A percentile compares a stretch with the other conserved stretches of the same genome.
phyloP scores from a whole-genome alignment of 1,140 invertebrate genomes.

The Hesperophylax magnus region DNA sequence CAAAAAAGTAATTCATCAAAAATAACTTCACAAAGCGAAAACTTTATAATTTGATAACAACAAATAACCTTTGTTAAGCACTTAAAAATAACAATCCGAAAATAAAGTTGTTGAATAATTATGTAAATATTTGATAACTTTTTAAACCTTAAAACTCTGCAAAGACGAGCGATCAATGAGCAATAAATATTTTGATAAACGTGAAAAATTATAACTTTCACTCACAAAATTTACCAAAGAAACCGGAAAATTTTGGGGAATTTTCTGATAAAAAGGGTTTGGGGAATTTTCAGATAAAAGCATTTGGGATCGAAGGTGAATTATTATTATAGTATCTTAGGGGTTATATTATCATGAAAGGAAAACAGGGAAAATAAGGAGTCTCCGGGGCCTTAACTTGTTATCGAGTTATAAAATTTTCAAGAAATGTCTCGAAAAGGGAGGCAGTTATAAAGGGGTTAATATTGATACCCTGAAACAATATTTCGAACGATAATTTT shows the following conservation, averaged over 20 bases:
- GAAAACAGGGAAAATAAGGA: background rate
- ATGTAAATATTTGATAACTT: too few species aligned
- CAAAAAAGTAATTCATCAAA: too few species aligned
- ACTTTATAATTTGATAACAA: too few species aligned
- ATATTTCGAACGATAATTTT: background rate
- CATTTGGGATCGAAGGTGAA: conserved; percentile 29
- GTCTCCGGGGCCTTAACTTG: background rate
- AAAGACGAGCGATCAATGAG: background rate
- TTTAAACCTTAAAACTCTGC: background rate
- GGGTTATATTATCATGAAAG: conserved; percentile 7
- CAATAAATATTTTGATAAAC: conserved; percentile 16
- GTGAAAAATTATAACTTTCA: background rate
- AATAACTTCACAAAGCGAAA: too few species aligned
- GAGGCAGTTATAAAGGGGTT: background rate
- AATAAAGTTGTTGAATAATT: too few species aligned
- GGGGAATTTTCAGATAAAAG: conserved; percentile 28
- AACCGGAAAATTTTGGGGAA: conserved; percentile 11
- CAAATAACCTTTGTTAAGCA: too few species aligned
- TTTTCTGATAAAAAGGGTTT: conserved; percentile 25
- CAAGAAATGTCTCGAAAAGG: background rate
- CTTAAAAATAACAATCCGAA: too few species aligned
- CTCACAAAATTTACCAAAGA: background rate
- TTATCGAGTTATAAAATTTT: conserved; percentile 5
- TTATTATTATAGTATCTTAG: conserved; percentile 16
- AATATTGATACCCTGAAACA: background rate